phyloP scores from a whole-genome alignment of 2,888 invertebrate genomes.

The Eupithecia insigniata region DNA sequence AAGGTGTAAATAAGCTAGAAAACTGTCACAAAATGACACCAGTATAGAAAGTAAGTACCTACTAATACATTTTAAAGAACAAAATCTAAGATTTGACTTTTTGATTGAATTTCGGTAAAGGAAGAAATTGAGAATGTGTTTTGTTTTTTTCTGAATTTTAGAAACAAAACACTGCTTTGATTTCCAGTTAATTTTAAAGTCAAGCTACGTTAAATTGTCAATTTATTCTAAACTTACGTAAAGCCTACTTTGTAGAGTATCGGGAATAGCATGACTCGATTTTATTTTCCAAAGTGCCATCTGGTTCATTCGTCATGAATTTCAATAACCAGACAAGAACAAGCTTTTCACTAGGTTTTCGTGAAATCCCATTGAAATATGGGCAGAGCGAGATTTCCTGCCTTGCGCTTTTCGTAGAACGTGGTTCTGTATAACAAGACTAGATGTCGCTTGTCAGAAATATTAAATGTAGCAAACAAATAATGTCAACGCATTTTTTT shows the following conservation, averaged over 20 bases:
- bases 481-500: too few species aligned
- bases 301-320: constrained; percentile 13
- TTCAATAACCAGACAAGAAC: neutral
- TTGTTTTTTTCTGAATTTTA: too few species aligned
- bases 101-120: too few species aligned
- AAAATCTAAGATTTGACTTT: too few species aligned
- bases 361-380: neutral
- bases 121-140: too few species aligned
- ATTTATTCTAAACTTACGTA: too few species aligned
- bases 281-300: constrained; percentile 18
- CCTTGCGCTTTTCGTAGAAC: neutral
- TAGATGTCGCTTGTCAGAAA: neutral
- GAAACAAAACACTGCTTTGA: too few species aligned
- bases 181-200: too few species aligned
- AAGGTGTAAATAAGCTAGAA: constrained; percentile 8
- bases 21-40: too few species aligned
- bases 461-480: neutral
- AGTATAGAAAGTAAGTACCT: too few species aligned
- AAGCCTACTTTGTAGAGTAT: neutral
- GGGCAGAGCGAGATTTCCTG: neutral
- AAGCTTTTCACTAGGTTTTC: neutral
- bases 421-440: neutral
- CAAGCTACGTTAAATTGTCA: too few species aligned
- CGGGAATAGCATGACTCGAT: neutral
- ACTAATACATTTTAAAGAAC: too few species aligned